Conservation (phyloP, 2,113 vertebrate genomes). For the Plecotus auritus region DNA sequence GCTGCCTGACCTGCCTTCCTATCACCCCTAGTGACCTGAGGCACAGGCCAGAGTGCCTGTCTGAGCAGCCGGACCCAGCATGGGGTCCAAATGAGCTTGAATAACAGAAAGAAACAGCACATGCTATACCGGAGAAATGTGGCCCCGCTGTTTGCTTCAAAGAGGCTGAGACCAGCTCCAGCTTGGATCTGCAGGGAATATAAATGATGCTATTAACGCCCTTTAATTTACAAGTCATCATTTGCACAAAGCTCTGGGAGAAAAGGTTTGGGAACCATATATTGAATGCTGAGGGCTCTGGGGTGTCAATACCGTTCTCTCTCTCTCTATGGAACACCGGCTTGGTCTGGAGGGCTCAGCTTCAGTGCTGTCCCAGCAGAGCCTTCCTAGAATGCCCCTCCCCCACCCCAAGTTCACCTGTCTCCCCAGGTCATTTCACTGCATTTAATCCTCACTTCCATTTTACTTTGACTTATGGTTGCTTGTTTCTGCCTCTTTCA, state of each 20-base stretch:
- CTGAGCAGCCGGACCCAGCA: background rate
- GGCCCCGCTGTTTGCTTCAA: slow-evolving; percentile 39
- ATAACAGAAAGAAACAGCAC: slow-evolving; percentile 55
- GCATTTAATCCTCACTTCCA: background rate
- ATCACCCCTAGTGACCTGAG: background rate
- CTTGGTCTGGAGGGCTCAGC: background rate
- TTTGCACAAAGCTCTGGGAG: slow-evolving; percentile 36
- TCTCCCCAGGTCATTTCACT: background rate
- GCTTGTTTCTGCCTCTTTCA: background rate
- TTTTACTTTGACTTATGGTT: background rate
- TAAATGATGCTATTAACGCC: slow-evolving; percentile 75
- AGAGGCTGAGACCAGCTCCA: slow-evolving; percentile 67
- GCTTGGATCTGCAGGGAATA: slow-evolving; percentile 70
- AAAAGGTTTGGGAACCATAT: background rate
- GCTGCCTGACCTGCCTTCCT: background rate
- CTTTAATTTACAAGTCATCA: slow-evolving; percentile 65
- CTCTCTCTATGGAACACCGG: background rate
- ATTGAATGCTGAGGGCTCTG: background rate
- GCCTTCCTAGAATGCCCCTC: background rate
- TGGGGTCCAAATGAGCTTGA: slow-evolving; percentile 30
- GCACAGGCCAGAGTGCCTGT: background rate
- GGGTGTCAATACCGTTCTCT: background rate
- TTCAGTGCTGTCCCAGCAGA: background rate
- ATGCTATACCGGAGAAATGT: background rate
- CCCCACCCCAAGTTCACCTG: background rate